Evolutionary conservation across 2,113 vertebrate species (phyloP).

Genomic region (Acrocephalus kingi): DNA sequence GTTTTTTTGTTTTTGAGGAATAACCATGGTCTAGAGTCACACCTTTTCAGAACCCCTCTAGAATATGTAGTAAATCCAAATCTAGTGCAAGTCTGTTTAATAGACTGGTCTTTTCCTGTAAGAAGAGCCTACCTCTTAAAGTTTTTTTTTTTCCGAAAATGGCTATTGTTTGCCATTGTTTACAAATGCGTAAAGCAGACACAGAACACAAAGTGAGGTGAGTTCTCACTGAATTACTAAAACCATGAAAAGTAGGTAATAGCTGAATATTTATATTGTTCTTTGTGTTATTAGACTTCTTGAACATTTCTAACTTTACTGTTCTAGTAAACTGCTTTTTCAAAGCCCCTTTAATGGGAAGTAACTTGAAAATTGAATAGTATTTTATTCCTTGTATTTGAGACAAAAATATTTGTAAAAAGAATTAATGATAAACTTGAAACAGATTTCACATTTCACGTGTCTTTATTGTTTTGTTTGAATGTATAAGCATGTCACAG

Average conservation of each 20-base stretch:
- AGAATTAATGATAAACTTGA: not conserved
- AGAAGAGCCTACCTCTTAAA: not conserved
- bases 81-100: not conserved
- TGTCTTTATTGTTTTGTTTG: not conserved
- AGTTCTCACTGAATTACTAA: not conserved
- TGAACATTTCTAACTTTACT: not conserved
- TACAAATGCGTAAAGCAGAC: not conserved
- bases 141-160: not conserved
- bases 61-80: not conserved
- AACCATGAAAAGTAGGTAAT: not conserved
- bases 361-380: not conserved
- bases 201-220: not conserved
- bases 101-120: not conserved
- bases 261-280: not conserved
- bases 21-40: not conserved
- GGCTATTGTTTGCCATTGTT: not conserved
- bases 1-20: not conserved
- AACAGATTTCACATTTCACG: not conserved
- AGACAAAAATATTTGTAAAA: not conserved
- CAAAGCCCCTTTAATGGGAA: not conserved
- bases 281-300: not conserved
- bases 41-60: not conserved
- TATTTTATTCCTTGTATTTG: not conserved
- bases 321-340: not conserved
- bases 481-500: not conserved